Conservation (phyloP, 2,113 vertebrate species). For the Alethe diademata region DNA sequence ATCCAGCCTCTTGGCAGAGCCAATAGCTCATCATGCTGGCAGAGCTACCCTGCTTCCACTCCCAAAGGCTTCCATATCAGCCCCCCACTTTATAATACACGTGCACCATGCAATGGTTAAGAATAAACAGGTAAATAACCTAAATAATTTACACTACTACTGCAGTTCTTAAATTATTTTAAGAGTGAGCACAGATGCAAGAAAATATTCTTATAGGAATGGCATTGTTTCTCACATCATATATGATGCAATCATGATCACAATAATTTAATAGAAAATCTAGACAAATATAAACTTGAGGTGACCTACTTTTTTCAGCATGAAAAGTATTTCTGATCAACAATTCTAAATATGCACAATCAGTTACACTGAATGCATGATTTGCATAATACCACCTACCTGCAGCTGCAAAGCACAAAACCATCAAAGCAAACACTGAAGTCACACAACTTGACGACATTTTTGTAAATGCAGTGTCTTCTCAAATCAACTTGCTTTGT, state of each 20-base stretch:
- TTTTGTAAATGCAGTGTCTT: constrained; percentile 2
- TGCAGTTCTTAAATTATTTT: neutral
- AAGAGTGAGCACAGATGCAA: neutral
- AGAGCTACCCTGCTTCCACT: neutral
- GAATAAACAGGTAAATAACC: neutral
- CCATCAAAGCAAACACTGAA: constrained; percentile 64
- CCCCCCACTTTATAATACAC: neutral
- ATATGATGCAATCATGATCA: neutral
- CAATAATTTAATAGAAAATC: neutral
- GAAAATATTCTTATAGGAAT: neutral
- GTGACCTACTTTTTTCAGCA: neutral
- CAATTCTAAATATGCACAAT: neutral
- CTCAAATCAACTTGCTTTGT: neutral
- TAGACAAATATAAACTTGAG: neutral
- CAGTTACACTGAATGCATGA: neutral
- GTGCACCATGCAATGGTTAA: neutral
- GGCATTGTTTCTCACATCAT: neutral
- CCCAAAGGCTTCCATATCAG: neutral
- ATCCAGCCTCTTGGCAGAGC: neutral
- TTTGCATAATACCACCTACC: constrained; percentile 58
- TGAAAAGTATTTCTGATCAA: neutral
- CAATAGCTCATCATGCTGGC: neutral
- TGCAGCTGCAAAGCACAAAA: constrained; percentile 61
- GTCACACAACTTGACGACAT: constrained; percentile 60
- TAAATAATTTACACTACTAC: neutral